Base-by-base conservation (phyloP, 2,113 vertebrate species). In the Prunella himalayana region DNA sequence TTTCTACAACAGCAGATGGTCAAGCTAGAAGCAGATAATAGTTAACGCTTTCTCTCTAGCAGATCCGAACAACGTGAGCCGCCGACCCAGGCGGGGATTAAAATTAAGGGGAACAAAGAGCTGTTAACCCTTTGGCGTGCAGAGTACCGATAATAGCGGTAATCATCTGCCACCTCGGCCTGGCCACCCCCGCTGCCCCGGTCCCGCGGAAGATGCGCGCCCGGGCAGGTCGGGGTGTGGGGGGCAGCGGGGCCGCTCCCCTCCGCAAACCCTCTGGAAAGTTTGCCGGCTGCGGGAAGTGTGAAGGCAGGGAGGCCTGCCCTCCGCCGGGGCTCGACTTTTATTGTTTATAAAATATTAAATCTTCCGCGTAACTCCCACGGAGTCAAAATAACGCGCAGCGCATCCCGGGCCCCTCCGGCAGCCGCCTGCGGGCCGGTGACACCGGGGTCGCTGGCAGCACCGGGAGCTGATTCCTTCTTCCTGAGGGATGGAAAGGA, bases 1-100 rank as follows among this genome's bases (percentile, higher is more conserved):
- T 98, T 97, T 98, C 98, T 98, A 98, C 98, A 98, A 99, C 98
- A 99, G 98, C 99, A 99, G 99, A 99, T 99, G 99, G 99, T 98
- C 98, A 98, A 98, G 98, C 98, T 98, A 98, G 98, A 98, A 98
- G 98, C 98, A 98, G 98, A 99, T 98, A 98, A 99, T 98, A 99
- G 98, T 98, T 98, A 98, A 98, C 97, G 96, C 98, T 99, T 98
- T 98, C 98, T 98, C 98, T 98, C 97, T 98, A 98, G 97, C 98
- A 98, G 98, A 98, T 98, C 98, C 97, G 97, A 98, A 98, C 98
- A 98, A 98, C 98, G 98, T 98, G 98, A 98, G 98, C 97, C 95
- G 98, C 97, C 94, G 98, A 98, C 97, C 98, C 98, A 98, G 98
- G 97, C 96, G 98, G 98, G 99, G 98, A 99, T 99, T 98, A 98